Evolutionary conservation across 2,797 vertebrate species (phyloP), one percentile per base, ranked within the genome.

Genomic region (Onychomys torridus): DNA sequence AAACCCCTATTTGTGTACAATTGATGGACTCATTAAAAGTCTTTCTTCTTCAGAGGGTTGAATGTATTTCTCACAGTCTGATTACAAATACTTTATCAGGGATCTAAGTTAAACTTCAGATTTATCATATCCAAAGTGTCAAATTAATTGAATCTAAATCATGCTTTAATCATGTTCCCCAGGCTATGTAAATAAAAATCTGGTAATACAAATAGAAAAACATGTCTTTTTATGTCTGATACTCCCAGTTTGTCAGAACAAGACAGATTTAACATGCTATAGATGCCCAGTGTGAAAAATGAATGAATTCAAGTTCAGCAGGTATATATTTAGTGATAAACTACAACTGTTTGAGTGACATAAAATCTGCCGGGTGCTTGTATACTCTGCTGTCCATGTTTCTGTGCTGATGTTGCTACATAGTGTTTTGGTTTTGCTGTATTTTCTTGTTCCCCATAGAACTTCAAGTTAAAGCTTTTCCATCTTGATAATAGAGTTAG

Each of bases 111-210:
- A 92, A 93, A 32, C 57, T 92, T 83, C 46, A 77, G 61, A 76
- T 12, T 63, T 84, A 37, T 79, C 65, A 69, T 87, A 34, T 81
- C 11, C 76, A 89, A 90, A 69, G 40, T 79, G 90, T 90, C 14
- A 95, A 96, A 65, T 76, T 89, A 81, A 88, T n/a, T 65, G 34
- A 96, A 12, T 92, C 25, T 90, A n/a, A 91, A 86, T 89, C n/a
- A 89, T 76, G 16, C 69, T 89, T 90, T 86, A 69, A 49, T 82
- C 91, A 73, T 87, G 37, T 84, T 85, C 11, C 49, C 85, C 82
- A 57, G 95, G 63, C 52, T 86, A 17, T 84, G 5, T 95, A 95
- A 86, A 90, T 91, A 96, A 92, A 82, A 21, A 25, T 91, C 57
- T 96, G 86, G 69, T 52, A 73, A 63, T 89, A 77, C 46, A 81